Conservation (phyloP, 2,797 vertebrate species). For the Atherinosoma microstoma region DNA sequence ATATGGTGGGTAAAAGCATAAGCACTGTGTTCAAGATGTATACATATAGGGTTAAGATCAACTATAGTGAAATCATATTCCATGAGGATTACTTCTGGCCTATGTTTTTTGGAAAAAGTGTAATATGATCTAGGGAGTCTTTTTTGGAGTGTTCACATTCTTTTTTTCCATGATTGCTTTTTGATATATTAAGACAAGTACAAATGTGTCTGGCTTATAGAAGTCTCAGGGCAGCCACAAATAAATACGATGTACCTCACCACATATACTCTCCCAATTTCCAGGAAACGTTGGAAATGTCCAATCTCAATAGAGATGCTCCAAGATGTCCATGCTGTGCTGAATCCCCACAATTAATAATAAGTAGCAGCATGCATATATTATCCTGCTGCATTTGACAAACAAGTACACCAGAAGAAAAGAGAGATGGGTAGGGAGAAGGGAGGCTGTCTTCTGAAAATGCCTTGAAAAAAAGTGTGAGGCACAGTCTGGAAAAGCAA, state of each 20-base stretch:
- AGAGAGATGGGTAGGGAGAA: constrained; percentile 65
- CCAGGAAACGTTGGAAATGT: constrained; percentile 79
- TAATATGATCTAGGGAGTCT: constrained; percentile 70
- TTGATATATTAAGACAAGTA: constrained; percentile 84
- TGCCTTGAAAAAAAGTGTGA: constrained; percentile 58
- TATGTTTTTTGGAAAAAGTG: constrained; percentile 63
- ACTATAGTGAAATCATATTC: constrained; percentile 59
- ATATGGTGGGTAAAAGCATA: neutral
- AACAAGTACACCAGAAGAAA: constrained; percentile 54
- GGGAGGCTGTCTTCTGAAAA: constrained; percentile 64
- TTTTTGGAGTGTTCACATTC: constrained; percentile 46
- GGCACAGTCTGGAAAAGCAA: constrained; percentile 77
- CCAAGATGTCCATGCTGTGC: constrained; percentile 65
- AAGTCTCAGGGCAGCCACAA: constrained; percentile 81
- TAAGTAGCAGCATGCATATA: constrained; percentile 73
- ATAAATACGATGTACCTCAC: constrained; percentile 76
- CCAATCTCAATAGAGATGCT: constrained; percentile 70
- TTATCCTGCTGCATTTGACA: constrained; percentile 76
- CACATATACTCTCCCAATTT: constrained; percentile 64
- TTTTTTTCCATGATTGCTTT: constrained; percentile 76
- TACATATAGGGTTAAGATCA: constrained; percentile 37
- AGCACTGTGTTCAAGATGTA: constrained; percentile 22
- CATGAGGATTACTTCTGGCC: constrained; percentile 50
- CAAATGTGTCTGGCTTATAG: constrained; percentile 77
- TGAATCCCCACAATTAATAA: constrained; percentile 76